phyloP scores from a whole-genome alignment of 1,140 invertebrate genomes.

The Diabrotica virgifera region DNA sequence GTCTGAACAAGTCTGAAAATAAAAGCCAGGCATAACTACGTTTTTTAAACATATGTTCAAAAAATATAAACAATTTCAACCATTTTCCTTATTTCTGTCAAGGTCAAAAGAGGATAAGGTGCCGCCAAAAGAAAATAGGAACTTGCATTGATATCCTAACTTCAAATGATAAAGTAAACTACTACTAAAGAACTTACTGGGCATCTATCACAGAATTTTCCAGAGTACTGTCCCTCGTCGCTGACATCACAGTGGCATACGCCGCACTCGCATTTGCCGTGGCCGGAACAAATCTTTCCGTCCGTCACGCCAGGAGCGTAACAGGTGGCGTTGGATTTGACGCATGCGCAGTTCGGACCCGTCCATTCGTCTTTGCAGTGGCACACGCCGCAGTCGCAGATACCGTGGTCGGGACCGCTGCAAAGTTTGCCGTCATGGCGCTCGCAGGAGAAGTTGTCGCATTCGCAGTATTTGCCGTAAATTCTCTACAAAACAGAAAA shows the following conservation, averaged over 20 bases:
- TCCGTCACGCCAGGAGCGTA: slow-evolving; percentile 52
- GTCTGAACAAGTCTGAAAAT: slow-evolving; percentile 65
- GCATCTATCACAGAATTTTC: slow-evolving; percentile 64
- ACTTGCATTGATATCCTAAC: too few relatives aligned
- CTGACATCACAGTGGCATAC: slow-evolving; percentile 57
- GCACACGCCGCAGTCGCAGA: slow-evolving; percentile 66
- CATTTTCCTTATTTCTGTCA: too few relatives aligned
- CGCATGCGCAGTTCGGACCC: slow-evolving; percentile 66
- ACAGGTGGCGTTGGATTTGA: slow-evolving; percentile 58
- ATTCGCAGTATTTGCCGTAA: slow-evolving; percentile 69
- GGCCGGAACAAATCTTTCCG: slow-evolving; percentile 58
- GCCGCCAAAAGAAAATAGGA: too few relatives aligned
- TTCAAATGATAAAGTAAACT: background rate
- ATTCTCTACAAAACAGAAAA: slow-evolving; percentile 26
- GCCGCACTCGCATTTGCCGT: slow-evolving; percentile 64
- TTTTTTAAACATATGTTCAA: too few relatives aligned
- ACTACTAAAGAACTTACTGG: slow-evolving; percentile 45
- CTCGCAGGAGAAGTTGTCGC: slow-evolving; percentile 71
- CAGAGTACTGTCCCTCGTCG: slow-evolving; percentile 55
- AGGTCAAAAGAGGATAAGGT: too few relatives aligned
- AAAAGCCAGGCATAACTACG: background rate
- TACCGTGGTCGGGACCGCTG: slow-evolving; percentile 60
- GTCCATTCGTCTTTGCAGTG: slow-evolving; percentile 59
- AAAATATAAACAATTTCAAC: too few relatives aligned
- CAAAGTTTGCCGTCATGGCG: slow-evolving; percentile 60